Evolutionary conservation across 1,140 invertebrate species (phyloP).

Genomic region (Rhopalosiphum padi): DNA sequence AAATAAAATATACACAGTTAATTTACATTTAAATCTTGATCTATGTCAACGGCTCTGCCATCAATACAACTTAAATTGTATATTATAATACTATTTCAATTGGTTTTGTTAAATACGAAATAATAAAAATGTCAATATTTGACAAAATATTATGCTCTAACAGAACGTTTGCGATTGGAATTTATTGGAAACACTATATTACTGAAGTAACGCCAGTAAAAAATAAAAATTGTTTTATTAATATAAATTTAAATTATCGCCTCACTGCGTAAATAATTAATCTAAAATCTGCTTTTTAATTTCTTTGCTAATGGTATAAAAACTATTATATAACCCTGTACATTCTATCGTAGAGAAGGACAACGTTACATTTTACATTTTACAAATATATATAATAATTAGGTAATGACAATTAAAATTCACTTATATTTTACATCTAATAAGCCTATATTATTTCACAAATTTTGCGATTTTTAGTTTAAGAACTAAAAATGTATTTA

Average conservation of each 20-base stretch:
- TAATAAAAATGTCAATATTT: no score
- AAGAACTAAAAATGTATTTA: background rate
- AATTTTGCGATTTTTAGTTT: background rate
- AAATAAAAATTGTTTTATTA: background rate
- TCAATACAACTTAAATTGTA: background rate
- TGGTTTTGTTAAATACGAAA: background rate
- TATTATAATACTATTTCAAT: background rate
- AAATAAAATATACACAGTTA: background rate
- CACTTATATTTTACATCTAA: background rate
- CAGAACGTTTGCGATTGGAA: no score
- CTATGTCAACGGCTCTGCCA: background rate
- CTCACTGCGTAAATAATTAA: background rate
- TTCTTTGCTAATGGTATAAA: background rate
- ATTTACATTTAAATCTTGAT: background rate
- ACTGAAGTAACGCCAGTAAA: background rate
- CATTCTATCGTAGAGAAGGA: background rate
- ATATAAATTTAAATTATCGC: background rate
- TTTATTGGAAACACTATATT: background rate
- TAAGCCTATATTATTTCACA: background rate
- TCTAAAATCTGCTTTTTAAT: background rate
- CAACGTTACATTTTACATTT: background rate
- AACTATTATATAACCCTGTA: background rate
- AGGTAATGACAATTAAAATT: background rate
- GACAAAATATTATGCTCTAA: no score
- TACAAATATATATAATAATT: background rate